Evolutionary conservation across 2,113 vertebrate genomes (phyloP), one percentile per base, ranked within the genome.

Genomic region (Istiophorus platypterus): DNA sequence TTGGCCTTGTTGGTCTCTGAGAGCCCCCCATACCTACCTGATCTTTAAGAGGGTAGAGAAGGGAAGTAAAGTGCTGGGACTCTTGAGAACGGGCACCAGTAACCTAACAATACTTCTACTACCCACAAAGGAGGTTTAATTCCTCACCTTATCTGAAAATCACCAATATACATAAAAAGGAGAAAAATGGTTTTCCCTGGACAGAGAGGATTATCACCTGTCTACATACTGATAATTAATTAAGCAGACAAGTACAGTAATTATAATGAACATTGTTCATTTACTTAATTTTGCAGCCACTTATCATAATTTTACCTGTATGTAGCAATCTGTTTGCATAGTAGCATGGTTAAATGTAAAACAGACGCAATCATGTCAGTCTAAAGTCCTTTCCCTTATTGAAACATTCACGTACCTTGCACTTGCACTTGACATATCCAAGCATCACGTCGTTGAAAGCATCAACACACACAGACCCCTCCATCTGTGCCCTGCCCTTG

Each of bases 401-500:
- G 37, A 80, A 82, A 58, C 49, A 82, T 80, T 72, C 70, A 63
- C 2, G 3, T 37, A 86, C 59, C 65, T 84, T 81, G 26, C 63
- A 76, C 37, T 64, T 80, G 24, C 26, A 65, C 15, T 57, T 76
- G 75, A 85, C 67, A 84, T 64, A 71, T 71, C 51, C 59, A 64
- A 63, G 24, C 59, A 62, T 75, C 76, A 37, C 8, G 39, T 80
- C 42, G 61, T 52, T 58, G 64, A 69, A 68, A 24, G 11, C 72
- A 61, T 7, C 73, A 37, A 69, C 41, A 41, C 51, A 64, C 64
- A 51, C 52, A 24, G 77, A 47, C 76, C 62, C 72, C 73, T 84
- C 90, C 93, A 92, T 93, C 90, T 93, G 92, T 83, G 79, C 39
- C 54, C 45, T 75, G 80, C 62, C 76, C 68, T 76, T 82, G 78